Base-by-base conservation (phyloP, 2,797 vertebrate genomes). In the Bucorvus abyssinicus region DNA sequence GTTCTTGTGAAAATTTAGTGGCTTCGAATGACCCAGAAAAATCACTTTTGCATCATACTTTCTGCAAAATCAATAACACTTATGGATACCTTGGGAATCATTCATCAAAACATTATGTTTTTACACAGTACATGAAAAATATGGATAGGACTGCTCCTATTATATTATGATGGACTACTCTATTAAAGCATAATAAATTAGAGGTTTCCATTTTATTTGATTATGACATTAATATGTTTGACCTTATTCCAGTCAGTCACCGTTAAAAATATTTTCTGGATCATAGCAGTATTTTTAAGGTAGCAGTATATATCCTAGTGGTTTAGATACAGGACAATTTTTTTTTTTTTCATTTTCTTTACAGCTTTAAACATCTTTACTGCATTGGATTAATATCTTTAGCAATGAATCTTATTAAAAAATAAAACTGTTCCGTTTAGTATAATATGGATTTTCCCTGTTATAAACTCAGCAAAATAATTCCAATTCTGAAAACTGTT, bases 61-160 rank as follows among this genome's bases (percentile, higher is more conserved):
- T 85, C 73, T 84, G 42, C 26, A 96, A 96, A 96, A 96, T 98
- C 96, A 97, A 87, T 97, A 96, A 90, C 40, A 79, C 81, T 68
- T 91, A 88, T 87, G 63, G 47, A 64, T 88, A 85, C 34, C 44
- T 81, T 56, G 73, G 96, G 91, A 94, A 96, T 79, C 93, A 95
- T 96, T 93, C 44, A 96, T 97, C 91, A 97, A 95, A 90, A 71
- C 22, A 70, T 94, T 96, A 69, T 68, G 85, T 93, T 97, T 97
- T 96, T 96, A 95, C 53, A 56, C 10, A 83, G 64, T 89, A 88
- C 47, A 49, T 93, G 78, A 96, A 97, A 96, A 96, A 94, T 89
- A 86, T 81, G 81, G 47, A 81, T 23, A 74, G 36, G 30, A 88
- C 87, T 83, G 10, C 12, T 94, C 67, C 38, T 32, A 92, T 93